These are phyloP conservation scores for Proteles cristata DNA, from an alignment of 2,113 vertebrate genomes.

Conservation along the genomic window DNA sequence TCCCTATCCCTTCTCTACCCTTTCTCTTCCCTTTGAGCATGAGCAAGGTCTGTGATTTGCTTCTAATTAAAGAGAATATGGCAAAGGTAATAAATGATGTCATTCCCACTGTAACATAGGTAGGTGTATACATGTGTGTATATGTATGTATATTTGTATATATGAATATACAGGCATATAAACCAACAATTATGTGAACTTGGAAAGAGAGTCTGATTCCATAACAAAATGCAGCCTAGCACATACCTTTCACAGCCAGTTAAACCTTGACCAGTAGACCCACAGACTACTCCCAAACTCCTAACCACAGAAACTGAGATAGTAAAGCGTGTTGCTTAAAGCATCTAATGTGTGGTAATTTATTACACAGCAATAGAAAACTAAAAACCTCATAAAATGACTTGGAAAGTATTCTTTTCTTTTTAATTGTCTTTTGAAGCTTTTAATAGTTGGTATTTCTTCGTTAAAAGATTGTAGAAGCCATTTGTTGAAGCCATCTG, in stretches of 20 bases:
- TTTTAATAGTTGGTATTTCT: conserved; percentile 27
- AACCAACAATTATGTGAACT: background rate
- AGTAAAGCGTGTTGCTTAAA: background rate
- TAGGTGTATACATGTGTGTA: background rate
- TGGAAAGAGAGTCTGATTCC: background rate
- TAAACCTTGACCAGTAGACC: background rate
- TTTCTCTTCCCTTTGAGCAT: background rate
- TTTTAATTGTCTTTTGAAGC: background rate
- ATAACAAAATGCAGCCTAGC: background rate
- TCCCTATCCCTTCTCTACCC: background rate
- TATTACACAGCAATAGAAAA: background rate
- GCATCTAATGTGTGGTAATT: background rate
- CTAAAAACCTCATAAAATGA: background rate
- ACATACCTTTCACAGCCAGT: background rate
- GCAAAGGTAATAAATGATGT: background rate
- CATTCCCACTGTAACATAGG: background rate
- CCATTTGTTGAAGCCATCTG: background rate
- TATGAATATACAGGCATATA: background rate
- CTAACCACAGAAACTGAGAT: background rate
- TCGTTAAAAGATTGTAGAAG: background rate
- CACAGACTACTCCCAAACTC: background rate
- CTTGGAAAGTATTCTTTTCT: background rate
- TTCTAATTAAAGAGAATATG: background rate
- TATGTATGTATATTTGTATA: background rate
- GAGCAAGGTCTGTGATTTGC: background rate